A percentile compares a stretch with the other conserved stretches of the same genome.
Conservation (phyloP, 2,888 invertebrate genomes). For the Ethmia dodecea region DNA sequence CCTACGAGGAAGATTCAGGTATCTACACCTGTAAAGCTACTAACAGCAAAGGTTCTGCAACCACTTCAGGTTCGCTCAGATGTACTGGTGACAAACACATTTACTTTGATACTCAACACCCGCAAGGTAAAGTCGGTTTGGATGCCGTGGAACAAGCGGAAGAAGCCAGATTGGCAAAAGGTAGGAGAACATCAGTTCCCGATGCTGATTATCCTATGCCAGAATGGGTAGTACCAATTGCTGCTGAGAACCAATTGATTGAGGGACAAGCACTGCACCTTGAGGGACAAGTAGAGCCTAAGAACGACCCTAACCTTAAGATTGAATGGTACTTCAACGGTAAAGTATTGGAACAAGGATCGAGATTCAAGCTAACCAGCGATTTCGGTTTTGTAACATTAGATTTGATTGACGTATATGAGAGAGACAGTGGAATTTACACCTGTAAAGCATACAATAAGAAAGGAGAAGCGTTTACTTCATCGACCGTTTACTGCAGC, state of each 20-base stretch:
- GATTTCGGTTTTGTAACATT: conserved; percentile 98
- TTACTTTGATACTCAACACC: conserved; percentile 94
- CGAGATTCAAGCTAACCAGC: conserved; percentile 93
- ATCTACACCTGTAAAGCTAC: conserved; percentile 94
- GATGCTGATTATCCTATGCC: conserved; percentile 90
- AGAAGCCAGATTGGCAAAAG: conserved; percentile 85
- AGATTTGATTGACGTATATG: conserved; percentile 94
- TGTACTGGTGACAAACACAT: conserved; percentile 89
- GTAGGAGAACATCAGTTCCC: conserved; percentile 82
- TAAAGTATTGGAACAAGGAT: conserved; percentile 89
- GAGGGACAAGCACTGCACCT: conserved; percentile 93
- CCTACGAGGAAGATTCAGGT: conserved; percentile 95
- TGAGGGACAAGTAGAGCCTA: conserved; percentile 96
- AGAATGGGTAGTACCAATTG: conserved; percentile 89
- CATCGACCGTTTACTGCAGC: conserved; percentile 90
- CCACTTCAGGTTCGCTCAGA: conserved; percentile 92
- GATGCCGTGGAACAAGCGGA: conserved; percentile 94
- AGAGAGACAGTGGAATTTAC: conserved; percentile 95
- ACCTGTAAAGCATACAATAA: conserved; percentile 94
- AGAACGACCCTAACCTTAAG: conserved; percentile 92
- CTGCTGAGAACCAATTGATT: conserved; percentile 86
- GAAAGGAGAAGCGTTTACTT: conserved; percentile 94
- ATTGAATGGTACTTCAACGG: conserved; percentile 98
- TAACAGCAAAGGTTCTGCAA: conserved; percentile 92
- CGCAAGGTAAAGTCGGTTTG: conserved; percentile 93